Base-by-base conservation (phyloP, 2,888 invertebrate species). In the Oligia strigilis region DNA sequence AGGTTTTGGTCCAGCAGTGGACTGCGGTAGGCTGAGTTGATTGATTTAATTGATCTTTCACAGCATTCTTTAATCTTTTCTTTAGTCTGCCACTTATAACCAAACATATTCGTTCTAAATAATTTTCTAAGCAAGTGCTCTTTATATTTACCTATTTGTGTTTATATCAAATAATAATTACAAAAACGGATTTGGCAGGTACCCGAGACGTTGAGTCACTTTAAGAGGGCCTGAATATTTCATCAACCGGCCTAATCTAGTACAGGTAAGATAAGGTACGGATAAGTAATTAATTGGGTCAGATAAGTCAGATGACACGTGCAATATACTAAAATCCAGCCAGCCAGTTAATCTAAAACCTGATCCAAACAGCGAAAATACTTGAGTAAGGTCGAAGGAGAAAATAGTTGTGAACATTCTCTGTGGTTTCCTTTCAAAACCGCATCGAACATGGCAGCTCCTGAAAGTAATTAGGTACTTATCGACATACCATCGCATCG, bases 391-490 rank as follows among this genome's bases (percentile, higher is more conserved):
- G 29, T 23, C 17, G 13, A 29, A 55, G 2, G 19, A 65, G 69
- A n/a, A 69, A 82, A 82, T 77, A 52, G 77, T 76, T 76, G 14
- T 23, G n/a, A 76, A 82, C 64, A 76, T 82, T 82, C 40, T 64
- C 49, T 13, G 40, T 52, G 78, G 60, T 36, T 72, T 60, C 9
- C 29, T 55, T 66, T 66, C 0, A 52, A 78, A 78, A 67, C 72
- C 52, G 13, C 69, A 69, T 23, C 11, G 13, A 46, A 62, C 65
- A 55, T 72, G 46, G 14, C 66, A 71, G 55, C 49, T 77, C 70
- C 55, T 49, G 64, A 19, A 80, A 77, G 65, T 86, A 88, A 86
- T 81, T 88, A 78, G 67, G 60, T 55, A 58, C 66, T 75, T 81
- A 83, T 73, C 60, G 71, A 52, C 64, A 76, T 74, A 65, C 78